phyloP scores from a whole-genome alignment of 2,888 invertebrate species.

The Morpho deidamia region DNA sequence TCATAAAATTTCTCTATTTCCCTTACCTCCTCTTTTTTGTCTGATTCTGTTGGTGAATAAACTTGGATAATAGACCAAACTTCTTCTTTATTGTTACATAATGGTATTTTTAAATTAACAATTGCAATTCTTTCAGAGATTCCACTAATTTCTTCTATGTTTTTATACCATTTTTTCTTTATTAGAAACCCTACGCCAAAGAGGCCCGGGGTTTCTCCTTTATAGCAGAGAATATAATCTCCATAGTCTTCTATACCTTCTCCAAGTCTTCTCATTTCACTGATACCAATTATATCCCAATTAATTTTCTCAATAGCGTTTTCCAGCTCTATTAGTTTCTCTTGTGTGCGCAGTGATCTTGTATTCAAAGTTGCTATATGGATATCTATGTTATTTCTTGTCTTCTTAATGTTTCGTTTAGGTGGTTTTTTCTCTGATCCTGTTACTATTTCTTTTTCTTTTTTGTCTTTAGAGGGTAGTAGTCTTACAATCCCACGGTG shows the following conservation, averaged over 20 bases:
- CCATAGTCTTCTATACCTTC: conserved; percentile 2
- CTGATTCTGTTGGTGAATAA: conserved; percentile 24
- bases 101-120: conserved; percentile 15
- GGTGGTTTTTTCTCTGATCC: too few relatives aligned
- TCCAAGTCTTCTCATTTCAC: conserved; percentile 3
- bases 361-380: not conserved
- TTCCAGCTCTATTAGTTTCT: not conserved
- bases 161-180: conserved; percentile 1
- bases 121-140: conserved; percentile 26
- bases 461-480: not conserved
- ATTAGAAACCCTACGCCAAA: conserved; percentile 9
- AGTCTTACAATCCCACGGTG: not conserved
- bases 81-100: conserved; percentile 3
- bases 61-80: conserved; percentile 24
- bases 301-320: not conserved
- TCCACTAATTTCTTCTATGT: conserved; percentile 23
- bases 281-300: conserved; percentile 1
- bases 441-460: too few relatives aligned
- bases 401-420: too few relatives aligned
- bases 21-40: conserved; percentile 18
- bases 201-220: not conserved
- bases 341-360: not conserved
- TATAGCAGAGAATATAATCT: not conserved
- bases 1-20: conserved; percentile 6
- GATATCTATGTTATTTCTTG: not conserved